Evolutionary conservation across 2,797 vertebrate species (phyloP), one percentile per base, ranked within the genome.

Genomic region (Poeciliopsis paucimaculata): DNA sequence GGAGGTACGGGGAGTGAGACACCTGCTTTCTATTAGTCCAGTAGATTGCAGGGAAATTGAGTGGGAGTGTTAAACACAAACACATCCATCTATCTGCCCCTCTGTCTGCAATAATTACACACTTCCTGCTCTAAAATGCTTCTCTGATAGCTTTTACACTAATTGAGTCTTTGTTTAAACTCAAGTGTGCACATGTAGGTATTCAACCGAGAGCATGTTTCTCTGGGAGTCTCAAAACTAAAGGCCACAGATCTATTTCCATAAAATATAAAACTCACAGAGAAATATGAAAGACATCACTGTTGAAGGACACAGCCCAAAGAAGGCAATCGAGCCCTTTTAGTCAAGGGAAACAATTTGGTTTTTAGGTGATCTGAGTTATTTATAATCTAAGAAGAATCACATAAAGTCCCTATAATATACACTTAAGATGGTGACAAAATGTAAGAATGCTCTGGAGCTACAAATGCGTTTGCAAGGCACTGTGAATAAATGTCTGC

Each of bases 11-110:
- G 39, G 80, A 90, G 82, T 81, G 4, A 68, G 75, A 88, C 93
- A 94, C 90, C 84, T 95, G 94, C 86, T 94, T 95, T 91, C 84
- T 90, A 94, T 95, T 95, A 94, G 87, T 87, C 84, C 90, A 83
- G 83, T 89, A 90, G 89, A 92, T 93, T 93, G 87, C 85, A 87
- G 83, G 90, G 90, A 91, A 92, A 91, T 94, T 92, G 91, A 92
- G 92, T 88, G 91, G 93, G 90, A 92, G 90, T 92, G 91, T 94
- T 94, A 92, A 92, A 91, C 89, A 93, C 90, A 93, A 91, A 92
- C 91, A 92, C 90, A 91, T 93, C 86, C 90, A 93, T 93, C 87
- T 91, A 91, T 93, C 86, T 89, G 83, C 81, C 82, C 88, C 89
- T 90, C 91, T 90, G 89, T 91, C 93, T 76, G 81, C 72, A 86